Conservation (phyloP, 2,113 vertebrate genomes). For the Ailurus styani region DNA sequence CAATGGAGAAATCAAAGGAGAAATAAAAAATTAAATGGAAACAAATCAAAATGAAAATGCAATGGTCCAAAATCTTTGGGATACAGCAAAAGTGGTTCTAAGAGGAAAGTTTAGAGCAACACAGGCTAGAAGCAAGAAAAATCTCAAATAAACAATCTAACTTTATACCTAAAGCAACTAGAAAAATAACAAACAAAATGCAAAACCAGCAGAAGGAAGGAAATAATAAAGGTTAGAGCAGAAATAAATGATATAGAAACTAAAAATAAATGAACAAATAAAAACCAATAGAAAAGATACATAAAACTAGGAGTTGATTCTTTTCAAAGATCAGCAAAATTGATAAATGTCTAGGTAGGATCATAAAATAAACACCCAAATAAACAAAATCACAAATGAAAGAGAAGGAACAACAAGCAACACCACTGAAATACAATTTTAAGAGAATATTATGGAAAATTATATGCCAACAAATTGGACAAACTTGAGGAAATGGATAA, state of each 20-base stretch:
- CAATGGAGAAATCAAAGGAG: background rate
- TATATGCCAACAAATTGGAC: background rate
- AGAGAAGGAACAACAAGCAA: background rate
- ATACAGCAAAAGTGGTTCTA: background rate
- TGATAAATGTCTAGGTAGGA: background rate
- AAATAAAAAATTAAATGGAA: background rate
- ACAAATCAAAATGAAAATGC: background rate
- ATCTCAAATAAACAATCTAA: background rate
- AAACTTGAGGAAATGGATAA: background rate
- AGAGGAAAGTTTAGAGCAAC: background rate
- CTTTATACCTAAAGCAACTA: background rate
- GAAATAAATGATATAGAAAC: background rate
- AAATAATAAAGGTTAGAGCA: background rate
- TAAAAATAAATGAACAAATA: background rate
- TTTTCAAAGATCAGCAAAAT: background rate
- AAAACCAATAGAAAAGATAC: background rate
- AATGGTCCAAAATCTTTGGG: background rate
- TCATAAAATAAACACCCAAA: background rate
- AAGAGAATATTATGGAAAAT: background rate
- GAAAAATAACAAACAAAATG: background rate
- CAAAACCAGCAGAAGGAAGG: background rate
- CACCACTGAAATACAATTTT: background rate
- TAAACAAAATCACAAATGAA: background rate
- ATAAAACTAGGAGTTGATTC: background rate
- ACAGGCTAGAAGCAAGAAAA: background rate